Evolutionary conservation across 1,140 invertebrate species (phyloP), one percentile per base, ranked within the genome.

Genomic region (Akabosia matsudoensis): DNA sequence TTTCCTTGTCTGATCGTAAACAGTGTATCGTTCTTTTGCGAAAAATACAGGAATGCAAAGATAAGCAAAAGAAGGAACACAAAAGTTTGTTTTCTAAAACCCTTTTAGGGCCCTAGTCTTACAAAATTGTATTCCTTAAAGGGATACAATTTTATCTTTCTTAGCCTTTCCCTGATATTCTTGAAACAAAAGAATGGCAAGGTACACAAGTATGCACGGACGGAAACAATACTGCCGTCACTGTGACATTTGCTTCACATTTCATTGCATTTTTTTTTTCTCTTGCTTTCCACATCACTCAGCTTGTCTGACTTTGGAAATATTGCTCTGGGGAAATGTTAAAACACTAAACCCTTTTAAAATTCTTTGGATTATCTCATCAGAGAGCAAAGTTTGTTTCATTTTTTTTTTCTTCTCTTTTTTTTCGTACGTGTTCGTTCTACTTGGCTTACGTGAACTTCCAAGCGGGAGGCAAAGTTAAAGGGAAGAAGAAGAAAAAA

Each of bases 281-380:
- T n/a, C n/a, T n/a, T n/a, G n/a, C n/a, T n/a, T 31, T 67, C 61
- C 30, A 16, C 61, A 56, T 67, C 61, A 30, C 7, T 67, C 3
- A 67, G 24, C 28, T 30, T 67, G 54, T 16, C 54, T 10, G 22
- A 3, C 54, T 56, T 22, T 56, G 54, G 54, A 56, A 56, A 16
- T 56, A 67, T 67, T 76, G 70, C 76, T 51, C 71, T 37, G 13
- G 76, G 76, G 72, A 74, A 77, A 73, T 77, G 76, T 77, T n/a
- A 77, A 77, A 77, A 77, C 56, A 76, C 75, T 76, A 76, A 76
- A 56, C 33, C 74, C 56, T 70, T 70, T 67, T 64, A 75, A 75
- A 67, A 67, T 75, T 75, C 74, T 74, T 67, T 28, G 28, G 28
- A 67, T 67, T 67, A 67, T 67, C 61, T 67, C 22, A 10, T 28